Percentiles rank a stretch among this genome's conserved stretches.
These are phyloP conservation scores for Spilarctia lutea DNA, from an alignment of 2,888 invertebrate genomes.

Conservation along the genomic window DNA sequence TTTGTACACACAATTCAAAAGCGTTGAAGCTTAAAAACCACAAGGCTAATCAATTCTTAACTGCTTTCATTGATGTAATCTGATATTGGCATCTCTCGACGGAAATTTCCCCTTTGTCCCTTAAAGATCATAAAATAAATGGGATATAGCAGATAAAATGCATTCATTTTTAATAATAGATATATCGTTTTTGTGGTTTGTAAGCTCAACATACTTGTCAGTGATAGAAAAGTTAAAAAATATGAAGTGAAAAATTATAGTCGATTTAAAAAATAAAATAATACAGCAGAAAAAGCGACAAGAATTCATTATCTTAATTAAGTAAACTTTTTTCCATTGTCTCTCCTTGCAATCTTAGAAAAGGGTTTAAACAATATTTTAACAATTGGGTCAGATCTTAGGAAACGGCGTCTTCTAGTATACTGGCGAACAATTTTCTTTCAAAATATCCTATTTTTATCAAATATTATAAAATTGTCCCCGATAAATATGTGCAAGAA, in stretches of 20 bases:
- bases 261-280: no score
- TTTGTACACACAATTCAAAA: background rate
- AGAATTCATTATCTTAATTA: background rate
- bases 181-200: no score
- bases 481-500: background rate
- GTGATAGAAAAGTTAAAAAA: no score
- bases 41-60: background rate
- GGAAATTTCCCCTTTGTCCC: no score
- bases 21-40: background rate
- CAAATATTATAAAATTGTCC: constrained; percentile 14
- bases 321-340: background rate
- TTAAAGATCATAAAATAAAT: no score
- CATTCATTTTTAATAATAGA: no score
- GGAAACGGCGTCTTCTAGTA: no score
- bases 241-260: no score
- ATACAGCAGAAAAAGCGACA: no score
- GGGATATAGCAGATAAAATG: no score
- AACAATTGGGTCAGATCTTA: constrained; percentile 42
- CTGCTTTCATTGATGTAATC: background rate
- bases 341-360: background rate
- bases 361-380: constrained; percentile 28
- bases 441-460: constrained; percentile 23
- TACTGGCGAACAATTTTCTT: constrained; percentile 26
- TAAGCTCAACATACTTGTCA: no score
- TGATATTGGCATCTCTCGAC: no score